A percentile compares a stretch with the other conserved stretches of the same genome.
phyloP scores from a whole-genome alignment of 2,888 invertebrate species.

The Lagria hirta region DNA sequence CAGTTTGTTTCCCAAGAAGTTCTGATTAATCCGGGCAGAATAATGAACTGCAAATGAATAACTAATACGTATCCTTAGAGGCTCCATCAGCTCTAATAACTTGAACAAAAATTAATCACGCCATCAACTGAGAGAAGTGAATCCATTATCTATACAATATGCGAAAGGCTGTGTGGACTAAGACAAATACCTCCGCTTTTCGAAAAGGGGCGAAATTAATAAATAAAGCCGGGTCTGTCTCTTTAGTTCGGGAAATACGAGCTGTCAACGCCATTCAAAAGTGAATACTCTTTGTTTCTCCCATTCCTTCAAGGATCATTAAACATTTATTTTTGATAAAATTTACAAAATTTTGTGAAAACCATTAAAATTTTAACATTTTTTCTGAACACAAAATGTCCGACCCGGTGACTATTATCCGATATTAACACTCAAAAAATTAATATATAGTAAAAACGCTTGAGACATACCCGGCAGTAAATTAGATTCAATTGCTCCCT shows the following conservation, averaged over 20 bases:
- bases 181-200: constrained; percentile 37
- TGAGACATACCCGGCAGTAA: too few relatives aligned
- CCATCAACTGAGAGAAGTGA: constrained; percentile 37
- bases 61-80: constrained; percentile 33
- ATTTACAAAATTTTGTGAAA: too few relatives aligned
- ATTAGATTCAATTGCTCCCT: too few relatives aligned
- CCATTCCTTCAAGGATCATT: constrained; percentile 10
- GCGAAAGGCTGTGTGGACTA: constrained; percentile 30
- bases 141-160: constrained; percentile 43
- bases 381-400: too few relatives aligned
- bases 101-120: constrained; percentile 44
- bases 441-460: too few relatives aligned
- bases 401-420: too few relatives aligned
- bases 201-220: constrained; percentile 26
- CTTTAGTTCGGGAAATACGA: constrained; percentile 5
- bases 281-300: constrained; percentile 10
- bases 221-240: constrained; percentile 19
- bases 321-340: too few relatives aligned
- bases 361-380: too few relatives aligned
- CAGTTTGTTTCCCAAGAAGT: constrained; percentile 28
- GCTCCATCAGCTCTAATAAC: constrained; percentile 37
- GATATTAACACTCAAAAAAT: too few relatives aligned
- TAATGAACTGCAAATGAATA: constrained; percentile 38
- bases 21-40: constrained; percentile 31
- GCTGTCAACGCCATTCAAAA: constrained; percentile 15